Percentiles rank a stretch among this genome's conserved stretches.
Evolutionary conservation across 2,797 vertebrate genomes (phyloP).

Genomic region (Anguilla pacifica): DNA sequence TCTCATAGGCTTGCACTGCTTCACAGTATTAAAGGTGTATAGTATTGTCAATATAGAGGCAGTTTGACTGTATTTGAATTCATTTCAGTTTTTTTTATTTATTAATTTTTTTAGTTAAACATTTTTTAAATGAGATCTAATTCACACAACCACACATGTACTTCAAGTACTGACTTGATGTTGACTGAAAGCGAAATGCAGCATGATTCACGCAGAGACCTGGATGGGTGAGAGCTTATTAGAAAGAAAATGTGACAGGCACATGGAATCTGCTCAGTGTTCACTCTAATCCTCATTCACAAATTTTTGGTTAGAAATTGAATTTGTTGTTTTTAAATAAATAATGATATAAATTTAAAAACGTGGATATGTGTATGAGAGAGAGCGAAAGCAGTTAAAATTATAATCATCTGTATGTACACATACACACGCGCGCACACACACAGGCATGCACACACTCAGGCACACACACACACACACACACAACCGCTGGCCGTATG

Average conservation of each 20-base stretch:
- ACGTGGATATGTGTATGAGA: not conserved
- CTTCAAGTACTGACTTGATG: not conserved
- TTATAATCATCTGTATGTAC: not conserved
- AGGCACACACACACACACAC: not conserved
- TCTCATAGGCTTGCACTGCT: not conserved
- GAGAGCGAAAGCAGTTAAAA: not conserved
- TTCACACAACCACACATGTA: not conserved
- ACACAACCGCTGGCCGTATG: not conserved
- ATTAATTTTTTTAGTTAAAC: not conserved
- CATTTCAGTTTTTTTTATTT: not conserved
- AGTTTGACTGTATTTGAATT: not conserved
- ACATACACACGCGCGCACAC: too few species aligned
- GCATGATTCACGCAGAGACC: not conserved
- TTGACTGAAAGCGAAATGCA: not conserved
- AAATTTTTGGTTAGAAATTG: not conserved
- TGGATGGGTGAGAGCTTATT: not conserved
- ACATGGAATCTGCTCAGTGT: not conserved
- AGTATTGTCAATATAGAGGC: not conserved
- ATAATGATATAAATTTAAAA: too few species aligned
- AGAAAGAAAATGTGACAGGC: not conserved
- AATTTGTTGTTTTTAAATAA: not conserved
- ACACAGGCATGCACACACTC: not conserved
- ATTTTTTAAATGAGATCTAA: not conserved
- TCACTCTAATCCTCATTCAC: not conserved
- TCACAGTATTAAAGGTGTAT: not conserved